Evolutionary conservation across 2,888 invertebrate species (phyloP).

Genomic region (Dasysyrphus tricinctus): DNA sequence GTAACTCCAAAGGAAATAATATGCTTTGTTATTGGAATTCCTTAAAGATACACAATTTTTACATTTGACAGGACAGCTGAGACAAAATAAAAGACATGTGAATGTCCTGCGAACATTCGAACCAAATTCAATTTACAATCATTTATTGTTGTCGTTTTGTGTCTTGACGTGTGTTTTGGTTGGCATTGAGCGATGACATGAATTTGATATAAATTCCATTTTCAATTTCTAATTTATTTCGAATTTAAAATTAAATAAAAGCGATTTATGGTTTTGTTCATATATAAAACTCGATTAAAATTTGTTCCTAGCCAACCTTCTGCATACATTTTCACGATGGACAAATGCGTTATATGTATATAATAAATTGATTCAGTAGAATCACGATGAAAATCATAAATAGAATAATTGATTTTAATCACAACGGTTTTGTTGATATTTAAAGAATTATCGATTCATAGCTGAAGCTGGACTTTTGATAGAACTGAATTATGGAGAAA

Average conservation of each 20-base stretch:
- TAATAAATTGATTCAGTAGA: no score
- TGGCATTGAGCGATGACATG: neutral
- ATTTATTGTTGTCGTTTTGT: neutral
- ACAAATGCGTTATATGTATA: no score
- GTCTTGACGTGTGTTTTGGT: neutral
- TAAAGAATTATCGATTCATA: no score
- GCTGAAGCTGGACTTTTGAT: no score
- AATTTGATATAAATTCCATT: neutral
- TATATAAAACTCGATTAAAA: neutral
- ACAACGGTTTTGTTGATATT: no score
- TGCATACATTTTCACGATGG: no score
- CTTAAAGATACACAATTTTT: neutral
- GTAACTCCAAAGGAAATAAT: no score
- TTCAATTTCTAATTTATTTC: neutral
- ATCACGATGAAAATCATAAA: no score
- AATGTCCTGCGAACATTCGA: neutral
- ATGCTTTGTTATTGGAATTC: neutral
- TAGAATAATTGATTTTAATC: no score
- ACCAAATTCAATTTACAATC: slow-evolving; percentile 5
- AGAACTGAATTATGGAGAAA: no score
- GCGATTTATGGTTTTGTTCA: neutral
- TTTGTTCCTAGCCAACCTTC: no score
- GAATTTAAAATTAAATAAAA: neutral
- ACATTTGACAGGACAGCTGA: no score
- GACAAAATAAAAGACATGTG: neutral